These are phyloP conservation scores for Caenorhabditis elegans DNA, from an alignment of 1,140 invertebrate species.

Conservation along the genomic window DNA sequence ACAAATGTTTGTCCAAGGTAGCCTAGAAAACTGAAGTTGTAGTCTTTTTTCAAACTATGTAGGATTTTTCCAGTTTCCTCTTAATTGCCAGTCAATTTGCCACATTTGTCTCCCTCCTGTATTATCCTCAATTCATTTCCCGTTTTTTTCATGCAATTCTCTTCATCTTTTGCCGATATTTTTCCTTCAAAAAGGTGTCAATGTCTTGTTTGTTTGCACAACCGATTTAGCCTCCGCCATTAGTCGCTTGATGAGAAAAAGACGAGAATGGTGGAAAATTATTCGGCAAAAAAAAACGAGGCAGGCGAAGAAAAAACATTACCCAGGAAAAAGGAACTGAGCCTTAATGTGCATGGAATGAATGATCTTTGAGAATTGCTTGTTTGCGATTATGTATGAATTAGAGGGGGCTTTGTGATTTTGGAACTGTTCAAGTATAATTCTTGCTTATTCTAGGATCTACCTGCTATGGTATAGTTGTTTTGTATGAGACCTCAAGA, in stretches of 20 bases:
- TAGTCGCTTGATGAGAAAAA: neutral
- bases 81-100: neutral
- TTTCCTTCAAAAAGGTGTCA: conserved; percentile 11
- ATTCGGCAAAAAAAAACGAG: neutral
- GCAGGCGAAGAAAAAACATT: neutral
- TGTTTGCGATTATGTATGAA: too few relatives aligned
- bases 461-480: too few relatives aligned
- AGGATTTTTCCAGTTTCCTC: too few relatives aligned
- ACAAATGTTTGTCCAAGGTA: too few relatives aligned
- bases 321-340: neutral
- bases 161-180: neutral
- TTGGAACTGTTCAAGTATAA: too few relatives aligned
- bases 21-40: too few relatives aligned
- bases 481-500: too few relatives aligned
- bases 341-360: neutral
- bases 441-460: too few relatives aligned
- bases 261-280: too few relatives aligned
- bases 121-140: neutral
- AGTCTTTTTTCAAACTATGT: neutral
- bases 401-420: too few relatives aligned
- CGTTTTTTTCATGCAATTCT: too few relatives aligned
- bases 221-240: neutral
- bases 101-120: neutral
- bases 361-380: too few relatives aligned
- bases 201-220: conserved; percentile 14